Evolutionary conservation across 2,113 vertebrate species (phyloP).

Genomic region (Pteruthius melanotis): DNA sequence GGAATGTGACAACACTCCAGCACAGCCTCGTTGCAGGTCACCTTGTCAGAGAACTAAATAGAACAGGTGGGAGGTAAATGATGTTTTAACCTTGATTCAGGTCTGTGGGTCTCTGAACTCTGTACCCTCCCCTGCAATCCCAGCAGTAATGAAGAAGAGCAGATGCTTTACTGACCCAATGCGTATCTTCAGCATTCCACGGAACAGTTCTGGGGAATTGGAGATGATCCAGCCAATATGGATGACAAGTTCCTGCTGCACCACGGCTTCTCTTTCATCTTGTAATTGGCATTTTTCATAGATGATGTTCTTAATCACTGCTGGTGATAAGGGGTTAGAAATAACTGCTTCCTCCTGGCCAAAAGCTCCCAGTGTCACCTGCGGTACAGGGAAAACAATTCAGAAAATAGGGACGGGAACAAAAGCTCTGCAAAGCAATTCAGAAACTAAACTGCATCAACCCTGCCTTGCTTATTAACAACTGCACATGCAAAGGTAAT

Average conservation of each 20-base stretch:
- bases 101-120: neutral
- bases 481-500: neutral
- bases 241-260: conserved; percentile 97
- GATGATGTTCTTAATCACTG: conserved; percentile 92
- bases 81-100: neutral
- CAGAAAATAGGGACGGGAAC: neutral
- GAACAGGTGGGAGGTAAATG: neutral
- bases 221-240: conserved; percentile 98
- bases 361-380: conserved; percentile 96
- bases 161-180: conserved; percentile 80
- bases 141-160: neutral
- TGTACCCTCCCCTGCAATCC: neutral
- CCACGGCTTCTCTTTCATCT: conserved; percentile 89
- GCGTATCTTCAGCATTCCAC: conserved; percentile 96
- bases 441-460: neutral
- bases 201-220: conserved; percentile 91
- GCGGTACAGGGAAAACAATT: neutral
- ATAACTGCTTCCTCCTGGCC: conserved; percentile 96
- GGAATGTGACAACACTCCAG: neutral
- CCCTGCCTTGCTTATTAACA: neutral
- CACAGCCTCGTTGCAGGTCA: neutral
- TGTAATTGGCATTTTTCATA: conserved; percentile 86
- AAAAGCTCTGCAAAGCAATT: neutral
- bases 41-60: neutral
- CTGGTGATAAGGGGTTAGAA: conserved; percentile 94